Evolutionary conservation across 2,888 invertebrate species (phyloP).

Genomic region (Epicampocera succincta): DNA sequence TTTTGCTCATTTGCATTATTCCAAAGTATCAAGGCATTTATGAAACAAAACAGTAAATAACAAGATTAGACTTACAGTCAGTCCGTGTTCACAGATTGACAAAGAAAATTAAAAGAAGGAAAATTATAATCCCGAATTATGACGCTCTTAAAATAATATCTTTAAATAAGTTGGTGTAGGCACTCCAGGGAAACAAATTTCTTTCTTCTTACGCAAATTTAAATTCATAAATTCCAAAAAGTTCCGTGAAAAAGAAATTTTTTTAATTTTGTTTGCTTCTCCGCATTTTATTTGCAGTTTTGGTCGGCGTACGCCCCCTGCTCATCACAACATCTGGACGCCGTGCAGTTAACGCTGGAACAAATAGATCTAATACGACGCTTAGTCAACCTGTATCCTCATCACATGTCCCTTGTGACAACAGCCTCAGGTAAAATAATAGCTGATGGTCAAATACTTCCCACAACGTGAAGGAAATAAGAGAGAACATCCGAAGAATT

Average conservation of each 20-base stretch:
- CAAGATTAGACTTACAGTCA: no score
- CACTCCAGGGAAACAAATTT: no score
- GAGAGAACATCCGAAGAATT: not conserved
- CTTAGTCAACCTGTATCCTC: conserved; percentile 89
- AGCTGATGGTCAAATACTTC: not conserved
- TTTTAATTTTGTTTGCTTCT: not conserved
- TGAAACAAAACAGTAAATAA: no score
- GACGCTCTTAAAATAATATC: no score
- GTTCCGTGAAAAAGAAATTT: not conserved
- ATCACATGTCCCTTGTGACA: conserved; percentile 89
- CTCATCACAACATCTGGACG: conserved; percentile 91
- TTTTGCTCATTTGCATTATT: no score
- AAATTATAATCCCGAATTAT: no score
- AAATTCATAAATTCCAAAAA: no score
- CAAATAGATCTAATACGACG: conserved; percentile 93
- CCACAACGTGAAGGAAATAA: not conserved
- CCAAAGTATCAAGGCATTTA: no score
- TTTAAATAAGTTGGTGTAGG: no score
- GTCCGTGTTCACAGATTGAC: no score
- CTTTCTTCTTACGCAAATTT: no score
- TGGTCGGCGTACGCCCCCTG: conserved; percentile 94
- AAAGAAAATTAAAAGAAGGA: no score
- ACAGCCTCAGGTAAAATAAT: conserved; percentile 87
- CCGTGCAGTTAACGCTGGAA: conserved; percentile 91
- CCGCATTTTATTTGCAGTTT: conserved; percentile 83